Base-by-base conservation (phyloP, 2,113 vertebrate species). In the Capra hircus region DNA sequence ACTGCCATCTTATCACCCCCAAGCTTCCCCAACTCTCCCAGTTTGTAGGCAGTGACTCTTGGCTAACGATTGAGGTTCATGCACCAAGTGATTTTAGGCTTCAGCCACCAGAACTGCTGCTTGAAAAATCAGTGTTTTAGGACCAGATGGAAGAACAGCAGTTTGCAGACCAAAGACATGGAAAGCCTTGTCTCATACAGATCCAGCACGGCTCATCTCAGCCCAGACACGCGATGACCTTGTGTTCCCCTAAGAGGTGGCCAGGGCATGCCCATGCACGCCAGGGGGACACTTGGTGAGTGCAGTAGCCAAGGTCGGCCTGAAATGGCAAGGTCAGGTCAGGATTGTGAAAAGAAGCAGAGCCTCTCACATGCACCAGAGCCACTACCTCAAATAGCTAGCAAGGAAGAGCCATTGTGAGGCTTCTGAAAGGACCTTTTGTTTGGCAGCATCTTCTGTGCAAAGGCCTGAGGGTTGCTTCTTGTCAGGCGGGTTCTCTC, bases 361-460 rank as follows among this genome's bases (percentile, higher is more conserved):
- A 91, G 33, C 48, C 25, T 90, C 95, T 90, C 10, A 2, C 23
- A 53, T 52, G 77, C 94, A 59, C 94, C 93, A 64, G 88, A 92
- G 64, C 77, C 80, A 4, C n/a, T 92, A 45, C 78, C 90, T 62
- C 25, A 90, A 95, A 88, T 45, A 96, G 90, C 88, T 43, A 27
- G 59, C 92, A 94, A 14, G 19, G 88, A 91, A 94, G 85, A 95
- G 93, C 43, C 92, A 86, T 78, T 94, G 86, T 95, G 55, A 36
- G 33, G 33, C 60, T 88, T 96, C 67, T 96, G 50, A 97, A 96
- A 98, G 67, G 78, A 40, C 5, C 90, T 74, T 97, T 97, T 98
- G 93, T 97, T 82, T 83, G 16, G 25, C 78, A 91, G n/a, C 86
- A 83, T 85, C 86, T 60, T 93, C 90, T 83, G 33, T 77, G 55